Base-by-base conservation (phyloP, 2,888 invertebrate genomes). In the Epirrhoe tristata region DNA sequence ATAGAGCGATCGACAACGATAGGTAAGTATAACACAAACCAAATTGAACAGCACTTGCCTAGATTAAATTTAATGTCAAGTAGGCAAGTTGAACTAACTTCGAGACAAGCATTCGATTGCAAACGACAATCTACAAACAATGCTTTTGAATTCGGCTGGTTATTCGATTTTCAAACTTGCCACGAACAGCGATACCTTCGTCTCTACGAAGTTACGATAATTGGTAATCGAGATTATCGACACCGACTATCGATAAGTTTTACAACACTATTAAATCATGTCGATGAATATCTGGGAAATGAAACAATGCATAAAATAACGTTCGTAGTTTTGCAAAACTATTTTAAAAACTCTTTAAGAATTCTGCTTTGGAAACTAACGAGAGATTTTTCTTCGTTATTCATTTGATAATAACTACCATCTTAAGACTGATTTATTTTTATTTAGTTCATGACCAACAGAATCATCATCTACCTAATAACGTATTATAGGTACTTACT, bases 31-130 rank as follows among this genome's bases (percentile, higher is more conserved):
- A 46, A 31, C 6, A 24, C 24, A 31, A n/a, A 14, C n/a, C 46
- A 31, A 43, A 46, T 16, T 4, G 39, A 43, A 51, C 48, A 61
- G 14, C 48, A 55, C 68, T 68, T 8, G 39, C 54, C 51, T 58
- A 65, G 61, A 71, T 71, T 71, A 69, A 71, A 24, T 24, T n/a
- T 24, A 24, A 71, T 54, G 64, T 59, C 64, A 63, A 59, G 64
- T 48, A 66, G 58, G 24, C n/a, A 66, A 64, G 51, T 60, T 58
- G 50, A 63, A 48, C 62, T 34, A 70, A 63, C 57, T 70, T 64
- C 32, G 56, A 54, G 56, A 61, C 69, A 62, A 36, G 32, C 52
- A 57, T 56, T 48, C 65, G 59, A 62, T 67, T 69, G 72, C 62
- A 43, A 70, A 67, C 63, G 69, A 66, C 70, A 68, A 63, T 51